Evolutionary conservation across 2,888 invertebrate species (phyloP).

Genomic region (Xestia sexstrigata): DNA sequence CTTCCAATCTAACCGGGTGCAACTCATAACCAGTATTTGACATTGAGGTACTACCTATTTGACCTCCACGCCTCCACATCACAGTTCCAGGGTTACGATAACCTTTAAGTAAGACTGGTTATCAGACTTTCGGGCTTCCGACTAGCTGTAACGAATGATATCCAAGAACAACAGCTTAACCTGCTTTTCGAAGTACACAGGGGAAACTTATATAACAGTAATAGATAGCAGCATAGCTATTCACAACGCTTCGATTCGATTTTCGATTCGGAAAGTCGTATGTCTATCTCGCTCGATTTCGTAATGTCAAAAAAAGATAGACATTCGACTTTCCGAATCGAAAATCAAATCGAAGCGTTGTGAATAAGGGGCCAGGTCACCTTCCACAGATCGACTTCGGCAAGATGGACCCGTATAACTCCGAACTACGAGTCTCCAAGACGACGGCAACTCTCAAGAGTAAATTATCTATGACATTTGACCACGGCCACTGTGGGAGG

Average conservation of each 20-base stretch:
- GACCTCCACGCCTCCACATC: not conserved
- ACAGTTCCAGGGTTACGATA: not conserved
- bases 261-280: too few relatives aligned
- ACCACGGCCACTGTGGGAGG: conserved; percentile 24
- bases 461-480: conserved; percentile 31
- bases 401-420: not conserved
- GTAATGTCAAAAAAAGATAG: too few relatives aligned
- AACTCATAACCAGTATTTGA: not conserved
- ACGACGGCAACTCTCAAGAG: not conserved
- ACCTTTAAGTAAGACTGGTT: not conserved
- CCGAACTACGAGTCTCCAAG: not conserved
- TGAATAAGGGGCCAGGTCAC: too few relatives aligned
- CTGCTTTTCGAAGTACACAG: not conserved
- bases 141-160: not conserved
- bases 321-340: too few relatives aligned
- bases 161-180: not conserved
- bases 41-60: not conserved
- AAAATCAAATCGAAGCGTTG: too few relatives aligned
- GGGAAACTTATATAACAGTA: not conserved
- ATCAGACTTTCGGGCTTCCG: not conserved
- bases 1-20: not conserved
- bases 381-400: not conserved
- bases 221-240: too few relatives aligned
- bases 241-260: too few relatives aligned
- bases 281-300: too few relatives aligned